phyloP scores from a whole-genome alignment of 2,888 invertebrate species.

The Diarsia rubi region DNA sequence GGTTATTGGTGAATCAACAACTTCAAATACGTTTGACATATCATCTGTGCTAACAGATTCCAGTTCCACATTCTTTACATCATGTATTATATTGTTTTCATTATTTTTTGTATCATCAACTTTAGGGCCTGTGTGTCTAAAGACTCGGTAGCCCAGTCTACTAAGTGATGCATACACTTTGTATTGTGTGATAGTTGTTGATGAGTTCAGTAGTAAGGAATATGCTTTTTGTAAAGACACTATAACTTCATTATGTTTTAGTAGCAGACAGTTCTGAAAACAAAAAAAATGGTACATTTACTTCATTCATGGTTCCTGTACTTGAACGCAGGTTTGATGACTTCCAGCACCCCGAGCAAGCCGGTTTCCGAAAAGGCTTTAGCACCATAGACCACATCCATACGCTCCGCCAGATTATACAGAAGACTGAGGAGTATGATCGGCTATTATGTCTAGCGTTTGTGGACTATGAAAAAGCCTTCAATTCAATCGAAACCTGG shows the following conservation, averaged over 20 bases:
- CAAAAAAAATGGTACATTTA: background rate
- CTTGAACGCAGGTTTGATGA: too few species aligned
- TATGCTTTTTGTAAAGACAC: slow-evolving; percentile 93
- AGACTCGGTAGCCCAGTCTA: slow-evolving; percentile 90
- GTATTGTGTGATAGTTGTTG: slow-evolving; percentile 87
- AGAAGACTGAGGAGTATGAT: too few species aligned
- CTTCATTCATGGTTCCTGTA: too few species aligned
- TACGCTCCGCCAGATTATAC: too few species aligned
- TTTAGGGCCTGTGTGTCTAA: slow-evolving; percentile 79
- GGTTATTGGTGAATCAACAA: background rate
- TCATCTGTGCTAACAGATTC: background rate
- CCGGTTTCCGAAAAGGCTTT: too few species aligned
- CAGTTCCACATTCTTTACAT: slow-evolving; percentile 3
- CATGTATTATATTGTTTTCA: background rate
- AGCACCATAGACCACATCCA: too few species aligned
- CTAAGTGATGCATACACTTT: slow-evolving; percentile 91
- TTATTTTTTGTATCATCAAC: background rate
- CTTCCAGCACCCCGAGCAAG: too few species aligned
- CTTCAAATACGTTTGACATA: background rate
- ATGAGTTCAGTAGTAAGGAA: slow-evolving; percentile 84
- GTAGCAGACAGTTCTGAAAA: slow-evolving; percentile 92
- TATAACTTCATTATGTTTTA: slow-evolving; percentile 90
- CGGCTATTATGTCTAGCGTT: too few species aligned
- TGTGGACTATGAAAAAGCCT: too few species aligned
- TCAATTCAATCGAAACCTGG: too few species aligned